phyloP scores from a whole-genome alignment of 2,113 vertebrate species.

The Neopipo cinnamomea region DNA sequence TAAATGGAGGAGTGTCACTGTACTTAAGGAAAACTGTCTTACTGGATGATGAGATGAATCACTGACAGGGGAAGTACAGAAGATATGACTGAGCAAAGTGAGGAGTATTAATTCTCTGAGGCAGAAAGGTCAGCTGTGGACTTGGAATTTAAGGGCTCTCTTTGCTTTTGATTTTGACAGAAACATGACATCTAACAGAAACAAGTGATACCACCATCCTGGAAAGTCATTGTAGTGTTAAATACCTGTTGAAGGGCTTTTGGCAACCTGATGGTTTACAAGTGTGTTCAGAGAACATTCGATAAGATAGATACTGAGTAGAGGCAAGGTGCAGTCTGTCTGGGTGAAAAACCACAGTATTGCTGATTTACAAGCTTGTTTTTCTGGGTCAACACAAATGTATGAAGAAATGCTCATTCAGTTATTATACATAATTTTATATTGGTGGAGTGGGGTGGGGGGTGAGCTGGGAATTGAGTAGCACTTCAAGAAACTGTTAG shows the following conservation, averaged over 20 bases:
- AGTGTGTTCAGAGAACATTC: background rate
- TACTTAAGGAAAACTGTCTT: background rate
- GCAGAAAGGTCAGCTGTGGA: background rate
- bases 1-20: background rate
- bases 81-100: background rate
- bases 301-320: background rate
- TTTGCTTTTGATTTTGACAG: background rate
- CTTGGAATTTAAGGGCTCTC: background rate
- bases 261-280: background rate
- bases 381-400: background rate
- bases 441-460: background rate
- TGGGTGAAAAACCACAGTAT: background rate
- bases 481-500: background rate
- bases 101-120: background rate
- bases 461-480: background rate
- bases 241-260: slow-evolving; percentile 32
- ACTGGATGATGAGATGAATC: background rate
- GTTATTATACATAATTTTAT: background rate
- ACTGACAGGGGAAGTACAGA: background rate
- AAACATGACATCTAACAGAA: slow-evolving; percentile 4
- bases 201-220: background rate
- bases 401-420: background rate
- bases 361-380: background rate
- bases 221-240: background rate
- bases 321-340: background rate